A percentile compares a stretch with the other conserved stretches of the same genome.
Evolutionary conservation across 1,140 invertebrate species (phyloP).

Genomic region (Drosophila rufa): DNA sequence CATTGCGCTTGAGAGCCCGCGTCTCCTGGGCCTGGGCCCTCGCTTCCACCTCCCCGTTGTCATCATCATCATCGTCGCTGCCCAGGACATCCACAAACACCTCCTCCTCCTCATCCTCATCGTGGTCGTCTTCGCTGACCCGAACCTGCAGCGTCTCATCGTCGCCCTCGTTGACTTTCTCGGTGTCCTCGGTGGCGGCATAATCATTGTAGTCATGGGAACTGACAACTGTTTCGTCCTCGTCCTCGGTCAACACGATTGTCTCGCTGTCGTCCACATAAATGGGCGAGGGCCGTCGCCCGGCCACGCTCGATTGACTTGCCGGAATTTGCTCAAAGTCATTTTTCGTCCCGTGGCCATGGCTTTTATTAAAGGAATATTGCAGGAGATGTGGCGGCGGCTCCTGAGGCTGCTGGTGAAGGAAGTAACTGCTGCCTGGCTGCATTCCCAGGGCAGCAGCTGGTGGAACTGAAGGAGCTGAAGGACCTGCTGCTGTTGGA

Average conservation of each 20-base stretch:
- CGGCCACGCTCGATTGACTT: slow-evolving; percentile 74
- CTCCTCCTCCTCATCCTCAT: slow-evolving; percentile 57
- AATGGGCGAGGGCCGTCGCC: slow-evolving; percentile 41
- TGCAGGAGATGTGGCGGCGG: slow-evolving; percentile 38
- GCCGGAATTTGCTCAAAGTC: slow-evolving; percentile 78
- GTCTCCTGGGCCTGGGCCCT: slow-evolving; percentile 22
- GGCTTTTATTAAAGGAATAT: slow-evolving; percentile 78
- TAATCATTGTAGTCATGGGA: slow-evolving; percentile 81
- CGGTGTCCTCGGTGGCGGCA: slow-evolving; percentile 55
- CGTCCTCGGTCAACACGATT: slow-evolving; percentile 84
- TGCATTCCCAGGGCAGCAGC: slow-evolving; percentile 11
- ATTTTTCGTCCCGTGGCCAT: slow-evolving; percentile 85
- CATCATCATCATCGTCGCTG: slow-evolving; percentile 49
- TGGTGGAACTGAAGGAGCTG: slow-evolving; percentile 18
- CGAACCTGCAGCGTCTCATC: slow-evolving; percentile 37
- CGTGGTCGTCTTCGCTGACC: slow-evolving; percentile 34
- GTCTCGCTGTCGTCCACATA: slow-evolving; percentile 76
- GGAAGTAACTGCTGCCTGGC: slow-evolving; percentile 45
- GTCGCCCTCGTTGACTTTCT: slow-evolving; percentile 48
- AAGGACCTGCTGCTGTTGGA: slow-evolving; percentile 61
- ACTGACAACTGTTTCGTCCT: slow-evolving; percentile 84
- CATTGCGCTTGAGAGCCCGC: slow-evolving; percentile 71
- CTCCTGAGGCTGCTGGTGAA: slow-evolving; percentile 30
- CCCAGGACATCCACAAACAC: slow-evolving; percentile 51
- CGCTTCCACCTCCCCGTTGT: slow-evolving; percentile 12